phyloP scores from a whole-genome alignment of 2,797 vertebrate genomes.

The Prionace glauca region DNA sequence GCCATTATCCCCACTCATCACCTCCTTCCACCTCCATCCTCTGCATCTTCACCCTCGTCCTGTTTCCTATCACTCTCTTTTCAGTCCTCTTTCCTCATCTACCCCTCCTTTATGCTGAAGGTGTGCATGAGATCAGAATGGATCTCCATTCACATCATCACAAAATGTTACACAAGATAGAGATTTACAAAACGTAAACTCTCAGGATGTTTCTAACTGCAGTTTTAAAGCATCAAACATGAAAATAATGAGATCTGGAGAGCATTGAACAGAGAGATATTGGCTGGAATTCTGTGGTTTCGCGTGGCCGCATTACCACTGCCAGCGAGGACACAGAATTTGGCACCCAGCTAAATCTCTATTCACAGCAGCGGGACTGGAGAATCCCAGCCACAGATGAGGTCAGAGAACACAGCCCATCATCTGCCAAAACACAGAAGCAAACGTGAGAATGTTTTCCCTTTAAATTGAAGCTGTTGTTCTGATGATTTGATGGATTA shows the following conservation, averaged over 20 bases:
- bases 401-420: neutral
- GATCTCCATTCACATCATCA: neutral
- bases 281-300: no score
- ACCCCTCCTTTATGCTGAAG: neutral
- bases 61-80: neutral
- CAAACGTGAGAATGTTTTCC: neutral
- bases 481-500: no score
- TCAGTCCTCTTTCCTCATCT: neutral
- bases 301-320: no score
- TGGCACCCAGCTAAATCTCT: no score
- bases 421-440: neutral
- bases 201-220: neutral
- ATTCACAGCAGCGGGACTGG: no score
- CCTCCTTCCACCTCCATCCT: no score
- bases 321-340: no score
- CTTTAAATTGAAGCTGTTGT: no score
- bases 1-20: neutral
- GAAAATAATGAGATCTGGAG: neutral
- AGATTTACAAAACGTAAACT: neutral
- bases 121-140: neutral
- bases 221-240: neutral
- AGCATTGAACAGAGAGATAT: neutral
- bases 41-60: no score
- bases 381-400: no score
- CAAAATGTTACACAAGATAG: neutral